A percentile compares a stretch with the other conserved stretches of the same genome.
Conservation (phyloP, 2,888 invertebrate genomes). For the Baronia brevicornis region DNA sequence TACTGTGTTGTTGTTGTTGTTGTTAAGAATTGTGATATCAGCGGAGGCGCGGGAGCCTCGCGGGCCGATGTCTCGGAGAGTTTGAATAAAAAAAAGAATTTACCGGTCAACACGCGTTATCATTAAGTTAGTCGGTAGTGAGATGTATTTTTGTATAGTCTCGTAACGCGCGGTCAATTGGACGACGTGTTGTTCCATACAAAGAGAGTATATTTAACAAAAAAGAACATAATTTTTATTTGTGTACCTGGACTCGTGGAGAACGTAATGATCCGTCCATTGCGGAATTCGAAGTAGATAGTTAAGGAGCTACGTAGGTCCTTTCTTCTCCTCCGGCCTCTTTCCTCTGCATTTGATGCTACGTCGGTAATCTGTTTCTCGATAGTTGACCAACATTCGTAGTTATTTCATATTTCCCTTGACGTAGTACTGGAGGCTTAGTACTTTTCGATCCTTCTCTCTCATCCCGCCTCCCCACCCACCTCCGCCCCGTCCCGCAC, state of each 20-base stretch:
- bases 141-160: slow-evolving; percentile 68
- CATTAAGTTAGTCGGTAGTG: slow-evolving; percentile 53
- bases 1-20: slow-evolving; percentile 35
- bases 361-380: slow-evolving; percentile 1
- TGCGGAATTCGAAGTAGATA: slow-evolving; percentile 53
- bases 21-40: slow-evolving; percentile 57
- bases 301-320: slow-evolving; percentile 50
- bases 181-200: slow-evolving; percentile 28
- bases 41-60: slow-evolving; percentile 44
- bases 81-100: slow-evolving; percentile 32
- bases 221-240: slow-evolving; percentile 36
- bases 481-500: slow-evolving; percentile 12
- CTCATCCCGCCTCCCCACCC: slow-evolving; percentile 5
- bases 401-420: neutral
- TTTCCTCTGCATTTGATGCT: slow-evolving; percentile 1
- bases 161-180: slow-evolving; percentile 53
- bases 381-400: neutral
- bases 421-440: neutral
- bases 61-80: slow-evolving; percentile 23
- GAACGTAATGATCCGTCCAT: slow-evolving; percentile 59
- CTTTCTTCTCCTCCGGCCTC: slow-evolving; percentile 17
- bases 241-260: slow-evolving; percentile 53
- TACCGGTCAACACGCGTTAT: slow-evolving; percentile 34
- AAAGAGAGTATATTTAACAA: slow-evolving; percentile 18
- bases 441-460: neutral